A percentile compares a stretch with the other conserved stretches of the same genome.
phyloP scores from a whole-genome alignment of 37 sponge, comb jelly and placozoan species.

The Bolinopsis microptera region DNA sequence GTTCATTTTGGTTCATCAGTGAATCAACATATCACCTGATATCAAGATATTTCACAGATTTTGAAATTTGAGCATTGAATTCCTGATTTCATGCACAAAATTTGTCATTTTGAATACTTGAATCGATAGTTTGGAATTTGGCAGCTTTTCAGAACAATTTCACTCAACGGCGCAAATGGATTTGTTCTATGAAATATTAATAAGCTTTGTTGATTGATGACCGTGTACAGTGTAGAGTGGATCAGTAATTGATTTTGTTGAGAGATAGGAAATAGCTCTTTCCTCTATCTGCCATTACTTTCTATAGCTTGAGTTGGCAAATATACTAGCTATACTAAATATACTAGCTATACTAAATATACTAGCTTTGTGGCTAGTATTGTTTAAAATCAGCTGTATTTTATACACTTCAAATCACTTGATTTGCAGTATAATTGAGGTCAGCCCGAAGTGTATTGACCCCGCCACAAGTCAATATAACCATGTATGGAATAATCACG shows the following conservation, averaged over 20 bases:
- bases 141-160: background rate
- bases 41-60: background rate
- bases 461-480: background rate
- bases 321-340: no score
- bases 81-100: background rate
- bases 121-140: background rate
- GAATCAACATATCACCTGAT: no score
- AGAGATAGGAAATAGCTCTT: background rate
- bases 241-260: background rate
- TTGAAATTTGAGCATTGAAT: background rate
- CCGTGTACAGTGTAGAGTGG: background rate
- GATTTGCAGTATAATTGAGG: background rate
- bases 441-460: background rate
- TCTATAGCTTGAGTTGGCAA: background rate
- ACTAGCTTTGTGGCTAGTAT: background rate
- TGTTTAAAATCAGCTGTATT: background rate
- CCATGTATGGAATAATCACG: background rate
- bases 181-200: background rate
- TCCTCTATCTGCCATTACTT: background rate
- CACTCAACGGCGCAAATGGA: background rate
- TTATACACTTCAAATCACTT: background rate
- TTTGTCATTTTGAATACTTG: background rate
- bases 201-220: background rate
- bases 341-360: no score
- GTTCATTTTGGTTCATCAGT: background rate